Conservation (phyloP, 2,797 vertebrate genomes). For the Todus mexicanus region DNA sequence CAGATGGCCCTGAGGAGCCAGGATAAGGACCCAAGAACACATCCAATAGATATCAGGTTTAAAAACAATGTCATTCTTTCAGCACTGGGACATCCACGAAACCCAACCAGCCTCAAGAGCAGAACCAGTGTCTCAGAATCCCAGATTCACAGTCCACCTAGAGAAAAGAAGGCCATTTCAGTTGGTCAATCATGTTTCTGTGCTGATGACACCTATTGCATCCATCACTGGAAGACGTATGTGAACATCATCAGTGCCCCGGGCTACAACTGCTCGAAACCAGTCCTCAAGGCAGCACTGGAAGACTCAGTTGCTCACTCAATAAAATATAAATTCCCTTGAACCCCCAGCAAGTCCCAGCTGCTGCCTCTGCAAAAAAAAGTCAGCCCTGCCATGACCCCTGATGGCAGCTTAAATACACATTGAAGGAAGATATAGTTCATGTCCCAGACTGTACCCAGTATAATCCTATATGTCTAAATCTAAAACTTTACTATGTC, state of each 20-base stretch:
- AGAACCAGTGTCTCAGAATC: not conserved
- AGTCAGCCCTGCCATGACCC: not conserved
- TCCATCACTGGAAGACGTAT: not conserved
- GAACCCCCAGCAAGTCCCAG: not conserved
- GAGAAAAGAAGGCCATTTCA: not conserved
- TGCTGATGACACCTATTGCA: not conserved
- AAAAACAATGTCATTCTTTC: not conserved
- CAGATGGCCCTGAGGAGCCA: not conserved
- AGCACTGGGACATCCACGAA: not conserved
- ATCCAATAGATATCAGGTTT: not conserved
- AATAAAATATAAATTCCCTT: not conserved
- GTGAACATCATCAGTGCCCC: not conserved
- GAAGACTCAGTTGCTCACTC: not conserved
- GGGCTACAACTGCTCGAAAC: not conserved
- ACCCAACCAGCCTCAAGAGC: not conserved
- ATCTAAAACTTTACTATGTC: not conserved
- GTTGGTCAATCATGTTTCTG: not conserved
- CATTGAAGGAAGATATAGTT: not conserved
- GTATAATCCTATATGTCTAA: not conserved
- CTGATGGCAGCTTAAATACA: not conserved
- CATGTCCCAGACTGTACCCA: not conserved
- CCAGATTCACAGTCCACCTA: not conserved
- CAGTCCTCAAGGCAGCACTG: not conserved
- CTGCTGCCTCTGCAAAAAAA: not conserved
- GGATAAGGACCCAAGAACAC: not conserved